A percentile compares a stretch with the other conserved stretches of the same genome.
phyloP scores from a whole-genome alignment of 2,113 vertebrate genomes.

The Pterocles gutturalis region DNA sequence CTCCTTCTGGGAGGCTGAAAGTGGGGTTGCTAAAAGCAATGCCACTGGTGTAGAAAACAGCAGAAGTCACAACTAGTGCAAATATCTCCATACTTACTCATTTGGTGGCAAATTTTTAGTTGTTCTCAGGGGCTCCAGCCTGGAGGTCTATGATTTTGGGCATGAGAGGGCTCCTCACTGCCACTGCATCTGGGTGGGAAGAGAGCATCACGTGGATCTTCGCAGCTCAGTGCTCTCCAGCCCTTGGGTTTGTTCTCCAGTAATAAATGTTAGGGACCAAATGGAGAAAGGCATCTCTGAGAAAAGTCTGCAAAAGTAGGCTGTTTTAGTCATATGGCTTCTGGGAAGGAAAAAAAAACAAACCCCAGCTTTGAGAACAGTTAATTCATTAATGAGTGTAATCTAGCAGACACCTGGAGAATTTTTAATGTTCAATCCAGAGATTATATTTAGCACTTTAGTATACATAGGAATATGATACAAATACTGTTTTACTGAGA shows the following conservation, averaged over 20 bases:
- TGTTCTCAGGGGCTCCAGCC: neutral
- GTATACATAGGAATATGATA: neutral
- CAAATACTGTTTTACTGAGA: neutral
- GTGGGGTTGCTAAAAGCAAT: neutral
- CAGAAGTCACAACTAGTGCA: neutral
- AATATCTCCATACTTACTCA: neutral
- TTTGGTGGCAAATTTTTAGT: neutral
- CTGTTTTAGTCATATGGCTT: neutral
- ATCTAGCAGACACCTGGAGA: neutral
- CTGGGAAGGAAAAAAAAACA: neutral
- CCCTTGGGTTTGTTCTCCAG: neutral
- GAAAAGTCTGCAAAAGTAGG: neutral
- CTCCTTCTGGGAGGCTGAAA: neutral
- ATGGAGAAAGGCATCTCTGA: neutral
- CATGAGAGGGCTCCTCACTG: neutral
- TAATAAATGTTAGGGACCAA: neutral
- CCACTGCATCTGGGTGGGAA: neutral
- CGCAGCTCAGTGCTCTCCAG: neutral
- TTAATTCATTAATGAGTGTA: neutral
- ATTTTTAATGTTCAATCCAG: neutral
- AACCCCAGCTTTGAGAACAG: neutral
- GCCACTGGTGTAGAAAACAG: neutral
- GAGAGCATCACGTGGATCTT: accelerated
- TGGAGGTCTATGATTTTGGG: neutral
- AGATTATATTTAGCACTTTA: neutral